phyloP scores from a whole-genome alignment of 2,113 vertebrate species.

The Elephas maximus region DNA sequence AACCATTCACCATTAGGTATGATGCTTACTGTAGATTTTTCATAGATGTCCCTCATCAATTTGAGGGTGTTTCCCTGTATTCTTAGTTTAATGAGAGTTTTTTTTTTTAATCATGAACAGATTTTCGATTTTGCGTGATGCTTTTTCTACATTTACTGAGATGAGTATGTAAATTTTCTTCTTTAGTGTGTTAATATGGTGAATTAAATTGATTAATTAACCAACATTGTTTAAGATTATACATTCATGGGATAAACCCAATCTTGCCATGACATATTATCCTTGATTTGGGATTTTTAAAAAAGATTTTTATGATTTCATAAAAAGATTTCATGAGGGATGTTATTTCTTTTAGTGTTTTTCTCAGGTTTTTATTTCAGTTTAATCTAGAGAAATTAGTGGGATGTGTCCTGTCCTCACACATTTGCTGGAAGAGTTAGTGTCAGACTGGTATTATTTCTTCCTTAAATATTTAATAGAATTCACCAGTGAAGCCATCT shows the following conservation, averaged over 20 bases:
- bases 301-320: not conserved
- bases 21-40: not conserved
- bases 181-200: not conserved
- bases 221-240: not conserved
- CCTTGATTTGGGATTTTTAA: not conserved
- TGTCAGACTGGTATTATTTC: not conserved
- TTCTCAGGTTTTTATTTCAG: conserved; percentile 16
- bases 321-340: not conserved
- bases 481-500: too few species aligned
- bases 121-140: not conserved
- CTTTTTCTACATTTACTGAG: not conserved
- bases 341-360: not conserved
- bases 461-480: too few species aligned
- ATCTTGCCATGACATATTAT: not conserved
- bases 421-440: not conserved
- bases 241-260: not conserved
- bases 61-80: too few species aligned
- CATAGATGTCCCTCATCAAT: too few species aligned
- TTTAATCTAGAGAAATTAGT: conserved; percentile 5
- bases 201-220: not conserved
- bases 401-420: not conserved
- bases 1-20: not conserved
- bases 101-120: not conserved
- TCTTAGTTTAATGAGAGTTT: not conserved
- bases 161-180: not conserved